Base-by-base conservation (phyloP, 1,140 invertebrate genomes). In the Augochlora pura region DNA sequence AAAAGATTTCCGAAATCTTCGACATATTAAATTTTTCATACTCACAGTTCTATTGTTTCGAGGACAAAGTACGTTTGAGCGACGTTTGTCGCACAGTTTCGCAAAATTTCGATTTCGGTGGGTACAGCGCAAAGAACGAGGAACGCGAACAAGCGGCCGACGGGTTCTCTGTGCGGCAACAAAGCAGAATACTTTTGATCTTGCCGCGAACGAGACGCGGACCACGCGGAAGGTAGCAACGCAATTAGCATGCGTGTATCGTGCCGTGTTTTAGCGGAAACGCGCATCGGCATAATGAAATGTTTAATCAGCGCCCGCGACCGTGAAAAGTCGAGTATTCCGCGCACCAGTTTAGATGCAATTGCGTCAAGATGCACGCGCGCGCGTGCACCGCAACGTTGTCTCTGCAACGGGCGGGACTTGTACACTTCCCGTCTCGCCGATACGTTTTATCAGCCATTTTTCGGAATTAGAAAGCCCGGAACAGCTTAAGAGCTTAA, bases 351-450 rank as follows among this genome's bases (percentile, higher is more conserved):
- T 66, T 42, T 46, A 66, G 39, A 46, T 39, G 64, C 64, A 66
- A 66, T 66, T 66, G 64, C 64, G 32, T 21, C 38, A 66, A 66
- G 64, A 66, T 66, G 64, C 64, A 66, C 39, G 39, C 12, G 64
- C 10, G 12, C 64, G 39, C 49, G 42, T 10, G 14, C 42, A 42
- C 0, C 42, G 42, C 10, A 10, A 52, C 21, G 21, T 57, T 57
- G 18, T 9, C 54, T 57, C 54, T 57, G 49, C 3, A 52, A 52
- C 49, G 21, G 16, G 18, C 16, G 6, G 14, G 6, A 21, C 18
- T 52, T 52, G 5, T 52, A 4, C 49, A 46, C 42, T 46, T 46
- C n/a, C n/a, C 10, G 42, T 12, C 42, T 46, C 42, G 42, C 10
- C 42, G 42, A 14, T 12, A 2, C 42, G 9, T 46, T 46, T 46